Conservation (phyloP, 1,140 invertebrate species). For the Lepidurus couesii region DNA sequence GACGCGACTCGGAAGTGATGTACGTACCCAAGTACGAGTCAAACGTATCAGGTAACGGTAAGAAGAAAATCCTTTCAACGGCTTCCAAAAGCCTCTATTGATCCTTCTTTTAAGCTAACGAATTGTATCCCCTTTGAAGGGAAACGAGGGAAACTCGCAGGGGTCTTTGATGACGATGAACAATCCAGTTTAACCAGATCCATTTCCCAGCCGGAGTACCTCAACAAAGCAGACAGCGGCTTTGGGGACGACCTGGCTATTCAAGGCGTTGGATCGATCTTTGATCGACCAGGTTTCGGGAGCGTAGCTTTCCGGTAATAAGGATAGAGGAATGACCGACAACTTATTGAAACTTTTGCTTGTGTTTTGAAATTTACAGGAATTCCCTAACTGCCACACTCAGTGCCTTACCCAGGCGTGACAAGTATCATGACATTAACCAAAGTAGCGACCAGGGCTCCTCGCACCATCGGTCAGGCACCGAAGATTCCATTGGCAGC, state of each 20-base stretch:
- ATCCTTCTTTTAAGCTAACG: neutral
- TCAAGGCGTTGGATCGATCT: constrained; percentile 53
- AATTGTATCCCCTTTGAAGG: constrained; percentile 41
- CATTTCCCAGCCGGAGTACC: constrained; percentile 64
- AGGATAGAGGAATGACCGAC: constrained; percentile 4
- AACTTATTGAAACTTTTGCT: neutral
- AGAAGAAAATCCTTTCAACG: neutral
- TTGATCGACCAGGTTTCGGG: constrained; percentile 85
- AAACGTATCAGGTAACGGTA: constrained; percentile 35
- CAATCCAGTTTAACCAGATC: constrained; percentile 48
- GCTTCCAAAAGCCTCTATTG: neutral
- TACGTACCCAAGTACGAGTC: constrained; percentile 60
- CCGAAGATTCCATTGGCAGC: constrained; percentile 27
- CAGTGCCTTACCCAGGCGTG: constrained; percentile 40
- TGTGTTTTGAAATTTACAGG: constrained; percentile 30
- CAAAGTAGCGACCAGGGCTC: constrained; percentile 38
- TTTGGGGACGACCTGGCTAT: constrained; percentile 39
- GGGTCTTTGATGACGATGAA: constrained; percentile 56
- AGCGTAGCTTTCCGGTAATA: constrained; percentile 74
- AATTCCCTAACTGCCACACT: constrained; percentile 43
- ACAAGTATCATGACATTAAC: constrained; percentile 37
- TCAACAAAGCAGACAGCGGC: constrained; percentile 41
- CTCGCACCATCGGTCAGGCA: neutral
- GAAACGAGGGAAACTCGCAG: constrained; percentile 65
- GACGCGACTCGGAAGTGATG: constrained; percentile 77